Percentiles rank a stretch among this genome's conserved stretches.
Evolutionary conservation across 64 coral and sea anemone species (phyloP).

Genomic region (Montipora cactus): DNA sequence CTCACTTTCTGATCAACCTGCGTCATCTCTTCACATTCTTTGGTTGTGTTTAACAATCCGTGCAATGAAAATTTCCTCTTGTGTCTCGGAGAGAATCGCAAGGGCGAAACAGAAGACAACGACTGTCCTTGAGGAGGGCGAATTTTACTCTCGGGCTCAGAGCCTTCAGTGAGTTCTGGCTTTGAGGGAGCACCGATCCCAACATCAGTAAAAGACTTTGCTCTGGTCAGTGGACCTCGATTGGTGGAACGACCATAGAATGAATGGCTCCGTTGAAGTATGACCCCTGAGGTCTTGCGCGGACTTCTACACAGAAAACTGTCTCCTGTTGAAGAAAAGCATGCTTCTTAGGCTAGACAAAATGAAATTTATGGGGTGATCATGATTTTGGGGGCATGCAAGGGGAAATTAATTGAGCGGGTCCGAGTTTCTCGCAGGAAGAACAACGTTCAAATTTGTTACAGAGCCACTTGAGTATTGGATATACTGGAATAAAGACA

Average conservation of each 20-base stretch:
- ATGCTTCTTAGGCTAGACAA: not conserved
- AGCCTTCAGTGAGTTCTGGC: not conserved
- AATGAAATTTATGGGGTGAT: not conserved
- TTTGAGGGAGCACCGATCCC: conserved; percentile 20
- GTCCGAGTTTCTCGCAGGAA: no score
- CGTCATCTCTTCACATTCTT: conserved; percentile 1
- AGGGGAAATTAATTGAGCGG: no score
- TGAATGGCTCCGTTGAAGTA: conserved; percentile 84
- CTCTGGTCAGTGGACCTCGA: conserved; percentile 68
- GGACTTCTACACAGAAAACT: conserved; percentile 67
- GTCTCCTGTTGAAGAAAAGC: conserved; percentile 50
- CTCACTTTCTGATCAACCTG: not conserved
- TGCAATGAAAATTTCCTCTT: conserved; percentile 80
- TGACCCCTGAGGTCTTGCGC: conserved; percentile 35
- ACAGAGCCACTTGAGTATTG: no score
- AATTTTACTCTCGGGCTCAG: not conserved
- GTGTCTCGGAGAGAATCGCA: conserved; percentile 78
- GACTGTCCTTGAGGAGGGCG: conserved; percentile 35
- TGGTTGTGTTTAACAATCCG: conserved; percentile 62
- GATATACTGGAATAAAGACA: no score
- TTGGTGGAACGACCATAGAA: conserved; percentile 81
- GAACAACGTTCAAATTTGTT: no score
- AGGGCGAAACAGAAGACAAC: conserved; percentile 43
- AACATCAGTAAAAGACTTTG: conserved; percentile 59
- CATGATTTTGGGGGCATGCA: no score